Evolutionary conservation across 2,113 vertebrate genomes (phyloP).

Genomic region (Silurus glanis): DNA sequence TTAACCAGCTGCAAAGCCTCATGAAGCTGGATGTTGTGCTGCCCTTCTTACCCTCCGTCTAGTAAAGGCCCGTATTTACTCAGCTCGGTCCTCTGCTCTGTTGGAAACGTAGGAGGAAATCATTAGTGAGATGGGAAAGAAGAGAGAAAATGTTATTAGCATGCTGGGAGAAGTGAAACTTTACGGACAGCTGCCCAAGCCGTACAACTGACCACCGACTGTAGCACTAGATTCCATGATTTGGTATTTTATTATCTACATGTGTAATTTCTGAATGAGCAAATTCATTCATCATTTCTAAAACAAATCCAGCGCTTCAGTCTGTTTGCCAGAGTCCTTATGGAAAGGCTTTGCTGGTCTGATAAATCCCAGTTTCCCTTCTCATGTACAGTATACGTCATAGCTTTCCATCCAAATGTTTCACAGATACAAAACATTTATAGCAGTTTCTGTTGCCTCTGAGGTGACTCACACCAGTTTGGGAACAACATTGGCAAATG

Average conservation of each 20-base stretch:
- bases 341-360: conserved; percentile 17
- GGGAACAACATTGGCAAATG: background rate
- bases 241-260: background rate
- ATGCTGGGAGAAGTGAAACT: conserved; percentile 65
- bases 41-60: conserved; percentile 74
- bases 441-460: background rate
- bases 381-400: background rate
- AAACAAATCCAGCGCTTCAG: conserved; percentile 3
- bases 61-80: conserved; percentile 69
- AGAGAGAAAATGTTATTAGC: conserved; percentile 59
- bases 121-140: conserved; percentile 52
- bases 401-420: conserved; percentile 5
- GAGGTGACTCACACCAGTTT: background rate
- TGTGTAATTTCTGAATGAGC: background rate
- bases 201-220: conserved; percentile 42
- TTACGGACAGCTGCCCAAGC: conserved; percentile 52
- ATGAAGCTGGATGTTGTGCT: conserved; percentile 67
- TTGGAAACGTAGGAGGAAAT: conserved; percentile 68
- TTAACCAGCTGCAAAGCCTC: conserved; percentile 39
- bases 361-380: background rate
- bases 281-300: background rate
- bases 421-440: background rate
- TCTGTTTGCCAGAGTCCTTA: conserved; percentile 27
- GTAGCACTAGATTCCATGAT: background rate
- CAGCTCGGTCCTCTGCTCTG: conserved; percentile 74